Evolutionary conservation across 2,888 invertebrate genomes (phyloP), one percentile per base, ranked within the genome.

Genomic region (Melieria picta): DNA sequence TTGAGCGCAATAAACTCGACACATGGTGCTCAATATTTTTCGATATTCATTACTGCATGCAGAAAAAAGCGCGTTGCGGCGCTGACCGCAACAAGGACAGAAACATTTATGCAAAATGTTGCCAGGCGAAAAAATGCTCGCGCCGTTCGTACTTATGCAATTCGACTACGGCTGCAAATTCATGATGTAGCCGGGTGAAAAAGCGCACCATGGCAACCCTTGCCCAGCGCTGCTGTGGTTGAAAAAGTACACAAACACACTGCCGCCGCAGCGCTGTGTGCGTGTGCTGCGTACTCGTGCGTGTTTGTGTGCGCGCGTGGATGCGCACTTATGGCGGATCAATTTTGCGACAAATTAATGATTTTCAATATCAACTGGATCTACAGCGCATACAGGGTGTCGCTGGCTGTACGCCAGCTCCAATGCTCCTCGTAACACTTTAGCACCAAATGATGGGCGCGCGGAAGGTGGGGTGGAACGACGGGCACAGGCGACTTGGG

Each of bases 171-270:
- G 11, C 9, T 11, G 50, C 9, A 50, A 50, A 10, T 50, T 9
- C 50, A 50, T 50, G 11, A 30, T 30, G 30, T 30, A 30, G 30
- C 30, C 30, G 30, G 30, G 30, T 2, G 3, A 50, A 50, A 9
- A 16, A 10, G 55, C 52, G 11, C 46, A 56, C 56, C 57, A 42
- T 70, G 69, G 69, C 69, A 70, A 70, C 69, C 69, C 69, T 70
- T 52, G 4, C 4, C 57, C 47, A 58, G 57, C 66, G 66, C 48
- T 66, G 57, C 58, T 58, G 48, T 43, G 46, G 57, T 48, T 57
- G 45, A 47, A n/a, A 57, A 60, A 52, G 63, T 56, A 69, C n/a
- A 63, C 47, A 7, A 7, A n/a, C 62, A n/a, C 13, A 62, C 13
- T 69, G 62, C 55, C 62, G 50, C 56, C 55, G 61, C 61, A 47